These are phyloP conservation scores for Cololabis saira DNA, from an alignment of 2,113 vertebrate genomes.

Conservation along the genomic window DNA sequence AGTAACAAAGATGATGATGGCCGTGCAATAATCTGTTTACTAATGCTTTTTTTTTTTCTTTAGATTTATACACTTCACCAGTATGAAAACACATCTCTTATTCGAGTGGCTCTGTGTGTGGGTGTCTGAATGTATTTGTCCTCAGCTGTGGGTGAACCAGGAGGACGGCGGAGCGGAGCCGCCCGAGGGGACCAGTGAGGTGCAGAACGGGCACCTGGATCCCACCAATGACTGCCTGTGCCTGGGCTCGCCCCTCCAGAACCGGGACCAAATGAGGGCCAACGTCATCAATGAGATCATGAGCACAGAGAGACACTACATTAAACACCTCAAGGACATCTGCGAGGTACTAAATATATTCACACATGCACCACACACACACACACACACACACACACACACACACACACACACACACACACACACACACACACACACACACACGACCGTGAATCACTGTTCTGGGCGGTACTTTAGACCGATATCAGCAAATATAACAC, in stretches of 20 bases:
- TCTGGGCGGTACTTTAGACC: not conserved
- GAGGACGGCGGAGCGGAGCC: conserved; percentile 90
- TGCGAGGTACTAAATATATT: conserved; percentile 87
- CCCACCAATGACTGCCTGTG: conserved; percentile 95
- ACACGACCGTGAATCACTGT: conserved; percentile 1
- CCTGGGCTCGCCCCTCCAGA: conserved; percentile 93
- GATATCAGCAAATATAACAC: too few relatives aligned
- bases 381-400: conserved; percentile 8
- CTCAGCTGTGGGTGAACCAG: conserved; percentile 99
- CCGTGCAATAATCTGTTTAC: conserved; percentile 2
- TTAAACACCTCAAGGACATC: conserved; percentile 99
- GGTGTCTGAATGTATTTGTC: conserved; percentile 48
- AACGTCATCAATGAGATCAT: conserved; percentile 99
- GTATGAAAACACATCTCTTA: conserved; percentile 28
- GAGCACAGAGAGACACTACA: conserved; percentile 99
- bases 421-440: conserved; percentile 13
- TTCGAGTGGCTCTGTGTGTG: conserved; percentile 26
- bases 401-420: conserved; percentile 6
- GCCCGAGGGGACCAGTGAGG: conserved; percentile 91
- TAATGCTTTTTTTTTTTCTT: conserved; percentile 11
- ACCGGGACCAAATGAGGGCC: conserved; percentile 98
- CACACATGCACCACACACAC: conserved; percentile 7
- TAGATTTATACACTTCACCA: conserved; percentile 3
- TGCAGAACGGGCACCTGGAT: conserved; percentile 97
- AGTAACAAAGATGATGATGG: not conserved